Base-by-base conservation (phyloP, 2,888 invertebrate genomes). In the Palloptera scutellata region DNA sequence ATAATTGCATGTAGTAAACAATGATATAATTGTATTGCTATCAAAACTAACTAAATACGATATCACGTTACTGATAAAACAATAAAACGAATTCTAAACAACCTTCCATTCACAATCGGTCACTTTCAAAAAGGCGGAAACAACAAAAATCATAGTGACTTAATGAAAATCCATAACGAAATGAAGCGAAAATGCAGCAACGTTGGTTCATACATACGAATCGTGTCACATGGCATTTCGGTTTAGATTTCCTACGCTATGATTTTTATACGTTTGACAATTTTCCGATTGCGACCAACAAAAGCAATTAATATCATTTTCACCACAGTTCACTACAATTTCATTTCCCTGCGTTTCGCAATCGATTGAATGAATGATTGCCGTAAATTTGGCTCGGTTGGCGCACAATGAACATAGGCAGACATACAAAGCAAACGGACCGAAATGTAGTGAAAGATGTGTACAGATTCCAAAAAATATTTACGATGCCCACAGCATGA, bases 251-350 rank as follows among this genome's bases (percentile, higher is more conserved):
- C 42, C 55, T 17, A 48, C 40, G 30, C 30, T 4, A 45, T 66
- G 70, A 70, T 64, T 70, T 13, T 30, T 30, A 4, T 30, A 4
- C 30, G 41, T 30, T 52, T 63, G 71, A 71, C 69, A 69, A 64
- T 71, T 71, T 69, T 58, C 62, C 68, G 61, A 63, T 57, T 67
- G 68, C 65, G 59, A 60, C 69, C 69, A 69, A 30, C 30, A 30
- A 71, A 63, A 30, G 61, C 71, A 71, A 71, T 71, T 71, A 71
- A 71, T 71, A 71, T 69, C 65, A 58, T 53, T 62, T 62, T 48
- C 40, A n/a, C 13, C 57, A 30, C 30, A 30, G 6, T 30, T 30
- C 30, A 30, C 20, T 19, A 55, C 55, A 40, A 12, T 55, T 55
- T 55, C 13, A 45, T 20, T 20, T 13, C 9, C 41, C 52, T n/a